A percentile compares a stretch with the other conserved stretches of the same genome.
phyloP scores from a whole-genome alignment of 2,797 vertebrate species.

The Notamacropus eugenii region DNA sequence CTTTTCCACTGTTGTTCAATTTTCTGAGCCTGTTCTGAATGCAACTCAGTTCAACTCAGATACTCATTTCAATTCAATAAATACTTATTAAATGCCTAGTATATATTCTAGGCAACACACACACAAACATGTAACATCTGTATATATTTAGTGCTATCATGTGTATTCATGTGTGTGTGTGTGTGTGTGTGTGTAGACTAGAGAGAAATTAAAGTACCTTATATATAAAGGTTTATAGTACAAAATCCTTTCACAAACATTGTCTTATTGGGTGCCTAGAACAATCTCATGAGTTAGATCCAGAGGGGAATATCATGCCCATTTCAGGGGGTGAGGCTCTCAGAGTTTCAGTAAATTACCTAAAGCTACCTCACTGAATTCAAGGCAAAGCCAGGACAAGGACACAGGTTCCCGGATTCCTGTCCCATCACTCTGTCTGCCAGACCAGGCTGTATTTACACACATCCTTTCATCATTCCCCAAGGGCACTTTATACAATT shows the following conservation, averaged over 20 bases:
- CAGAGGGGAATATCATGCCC: not conserved
- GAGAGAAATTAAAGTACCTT: not conserved
- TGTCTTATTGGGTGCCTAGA: not conserved
- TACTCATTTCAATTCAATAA: not conserved
- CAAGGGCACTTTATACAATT: not conserved
- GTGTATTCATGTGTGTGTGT: too few relatives aligned
- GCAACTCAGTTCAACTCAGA: not conserved
- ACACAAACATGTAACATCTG: not conserved
- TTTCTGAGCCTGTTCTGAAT: not conserved
- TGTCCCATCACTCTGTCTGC: not conserved
- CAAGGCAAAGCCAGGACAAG: not conserved
- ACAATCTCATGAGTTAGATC: not conserved
- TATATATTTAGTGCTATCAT: not conserved
- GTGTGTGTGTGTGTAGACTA: not conserved
- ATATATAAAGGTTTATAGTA: not conserved
- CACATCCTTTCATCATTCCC: not conserved
- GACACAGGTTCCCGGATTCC: not conserved
- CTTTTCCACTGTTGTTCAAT: not conserved
- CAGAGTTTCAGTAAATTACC: not conserved
- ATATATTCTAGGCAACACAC: not conserved
- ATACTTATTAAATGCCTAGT: not conserved
- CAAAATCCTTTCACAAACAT: not conserved
- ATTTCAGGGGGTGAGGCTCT: not conserved
- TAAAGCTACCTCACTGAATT: not conserved
- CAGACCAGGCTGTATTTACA: not conserved